Conservation (phyloP, 2,113 vertebrate genomes). For the Marcusenius ussheri region DNA sequence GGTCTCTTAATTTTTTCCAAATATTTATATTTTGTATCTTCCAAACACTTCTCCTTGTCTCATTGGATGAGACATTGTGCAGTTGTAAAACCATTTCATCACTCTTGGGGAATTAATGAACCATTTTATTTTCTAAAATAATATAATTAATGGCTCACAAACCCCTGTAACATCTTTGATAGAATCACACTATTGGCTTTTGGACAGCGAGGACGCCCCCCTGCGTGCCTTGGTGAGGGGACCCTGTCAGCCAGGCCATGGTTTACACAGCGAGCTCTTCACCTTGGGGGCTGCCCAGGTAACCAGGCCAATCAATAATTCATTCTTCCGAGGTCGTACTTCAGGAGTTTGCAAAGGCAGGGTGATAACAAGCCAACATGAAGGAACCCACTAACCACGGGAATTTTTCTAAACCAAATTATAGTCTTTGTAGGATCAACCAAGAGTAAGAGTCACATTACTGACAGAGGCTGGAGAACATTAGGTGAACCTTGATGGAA, state of each 20-base stretch:
- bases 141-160: not conserved
- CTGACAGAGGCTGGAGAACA: not conserved
- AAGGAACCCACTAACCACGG: not conserved
- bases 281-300: not conserved
- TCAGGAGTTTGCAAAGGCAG: not conserved
- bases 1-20: too few species aligned
- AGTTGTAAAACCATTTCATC: not conserved
- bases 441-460: not conserved
- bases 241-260: not conserved
- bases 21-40: not conserved
- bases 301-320: not conserved
- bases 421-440: not conserved
- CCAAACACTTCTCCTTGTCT: not conserved
- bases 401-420: not conserved
- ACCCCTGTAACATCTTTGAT: not conserved
- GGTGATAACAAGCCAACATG: not conserved
- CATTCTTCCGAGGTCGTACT: not conserved
- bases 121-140: not conserved
- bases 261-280: not conserved
- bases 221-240: not conserved
- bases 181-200: not conserved
- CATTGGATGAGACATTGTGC: not conserved
- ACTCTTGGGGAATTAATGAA: not conserved
- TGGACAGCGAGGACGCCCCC: not conserved
- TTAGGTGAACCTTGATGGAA: not conserved